Evolutionary conservation across 2,113 vertebrate species (phyloP).

Genomic region (Amia ocellicauda): DNA sequence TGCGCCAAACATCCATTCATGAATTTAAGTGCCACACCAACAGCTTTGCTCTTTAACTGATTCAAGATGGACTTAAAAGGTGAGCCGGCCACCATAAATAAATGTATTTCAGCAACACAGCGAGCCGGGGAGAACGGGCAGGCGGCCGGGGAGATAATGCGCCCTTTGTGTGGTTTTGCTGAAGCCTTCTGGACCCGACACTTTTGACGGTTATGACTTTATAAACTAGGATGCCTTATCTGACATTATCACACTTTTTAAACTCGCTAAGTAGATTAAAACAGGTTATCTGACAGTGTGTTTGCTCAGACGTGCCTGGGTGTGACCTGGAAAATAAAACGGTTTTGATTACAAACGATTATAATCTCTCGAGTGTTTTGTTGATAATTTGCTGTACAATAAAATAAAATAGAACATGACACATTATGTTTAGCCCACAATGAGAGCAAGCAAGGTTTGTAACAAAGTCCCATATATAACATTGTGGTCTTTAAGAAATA

Average conservation of each 20-base stretch:
- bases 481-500: no score
- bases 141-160: background rate
- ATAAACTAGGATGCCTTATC: background rate
- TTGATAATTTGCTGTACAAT: background rate
- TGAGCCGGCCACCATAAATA: background rate
- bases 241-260: background rate
- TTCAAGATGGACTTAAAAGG: background rate
- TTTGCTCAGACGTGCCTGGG: slow-evolving; percentile 4
- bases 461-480: no score
- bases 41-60: background rate
- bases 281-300: slow-evolving; percentile 4
- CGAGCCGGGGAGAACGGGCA: background rate
- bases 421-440: background rate
- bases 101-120: background rate
- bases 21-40: no score
- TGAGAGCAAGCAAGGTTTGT: background rate
- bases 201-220: background rate
- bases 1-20: no score
- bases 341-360: background rate
- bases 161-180: background rate
- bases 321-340: background rate
- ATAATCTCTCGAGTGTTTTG: background rate
- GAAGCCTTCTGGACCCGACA: background rate
- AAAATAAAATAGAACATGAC: background rate
- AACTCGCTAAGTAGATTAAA: background rate